phyloP scores from a whole-genome alignment of 2,797 vertebrate species.

The Anabas testudineus region DNA sequence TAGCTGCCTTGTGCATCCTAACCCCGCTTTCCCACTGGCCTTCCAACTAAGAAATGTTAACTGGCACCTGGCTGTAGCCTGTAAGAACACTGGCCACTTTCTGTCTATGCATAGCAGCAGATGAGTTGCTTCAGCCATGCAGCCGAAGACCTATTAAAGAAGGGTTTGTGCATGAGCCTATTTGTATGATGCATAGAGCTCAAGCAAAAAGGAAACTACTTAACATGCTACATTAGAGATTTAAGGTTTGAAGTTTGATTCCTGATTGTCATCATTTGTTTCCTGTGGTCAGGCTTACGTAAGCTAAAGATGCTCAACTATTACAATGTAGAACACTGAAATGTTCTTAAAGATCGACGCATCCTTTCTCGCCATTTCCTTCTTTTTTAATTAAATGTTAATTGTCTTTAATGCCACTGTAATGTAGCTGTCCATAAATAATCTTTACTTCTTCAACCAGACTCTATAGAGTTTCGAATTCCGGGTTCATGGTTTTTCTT shows the following conservation, averaged over 20 bases:
- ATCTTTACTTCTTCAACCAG: neutral
- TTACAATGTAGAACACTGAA: no score
- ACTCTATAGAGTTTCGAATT: constrained; percentile 5
- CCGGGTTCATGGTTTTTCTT: neutral
- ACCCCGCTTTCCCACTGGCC: constrained; percentile 35
- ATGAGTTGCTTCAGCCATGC: constrained; percentile 50
- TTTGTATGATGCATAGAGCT: constrained; percentile 10
- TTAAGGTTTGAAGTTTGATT: constrained; percentile 41
- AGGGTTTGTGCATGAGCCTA: constrained; percentile 22
- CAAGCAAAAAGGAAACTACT: constrained; percentile 35
- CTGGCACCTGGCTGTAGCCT: constrained; percentile 57
- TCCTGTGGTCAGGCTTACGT: constrained; percentile 26
- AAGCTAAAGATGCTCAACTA: neutral
- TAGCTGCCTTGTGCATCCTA: constrained; percentile 18
- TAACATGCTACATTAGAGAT: constrained; percentile 40
- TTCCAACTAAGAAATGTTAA: constrained; percentile 63
- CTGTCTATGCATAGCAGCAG: constrained; percentile 43
- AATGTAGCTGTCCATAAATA: constrained; percentile 6
- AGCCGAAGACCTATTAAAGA: constrained; percentile 41
- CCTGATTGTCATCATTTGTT: constrained; percentile 18
- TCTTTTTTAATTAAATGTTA: neutral
- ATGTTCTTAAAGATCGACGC: neutral
- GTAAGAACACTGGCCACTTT: constrained; percentile 71
- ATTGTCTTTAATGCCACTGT: neutral
- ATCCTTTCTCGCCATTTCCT: neutral